These are phyloP conservation scores for Engraulis encrasicolus DNA, from an alignment of 2,113 vertebrate species.

Conservation along the genomic window DNA sequence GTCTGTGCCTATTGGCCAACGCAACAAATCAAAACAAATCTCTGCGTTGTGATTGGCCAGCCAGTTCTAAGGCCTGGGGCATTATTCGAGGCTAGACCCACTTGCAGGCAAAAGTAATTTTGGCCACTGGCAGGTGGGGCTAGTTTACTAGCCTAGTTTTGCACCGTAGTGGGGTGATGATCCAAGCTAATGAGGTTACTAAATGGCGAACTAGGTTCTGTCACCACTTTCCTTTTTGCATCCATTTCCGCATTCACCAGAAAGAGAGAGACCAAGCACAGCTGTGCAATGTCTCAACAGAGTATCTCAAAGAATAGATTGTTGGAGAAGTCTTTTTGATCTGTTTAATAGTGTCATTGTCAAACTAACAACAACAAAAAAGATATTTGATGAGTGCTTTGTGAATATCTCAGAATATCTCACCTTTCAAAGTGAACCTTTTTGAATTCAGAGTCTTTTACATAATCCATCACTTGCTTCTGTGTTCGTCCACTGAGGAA, in stretches of 20 bases:
- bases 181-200: background rate
- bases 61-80: no score
- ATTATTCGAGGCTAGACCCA: no score
- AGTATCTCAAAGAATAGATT: background rate
- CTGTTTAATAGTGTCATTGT: background rate
- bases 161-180: background rate
- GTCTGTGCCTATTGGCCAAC: no score
- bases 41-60: no score
- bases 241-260: background rate
- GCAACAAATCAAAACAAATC: no score
- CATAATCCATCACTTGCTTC: constrained; percentile 94
- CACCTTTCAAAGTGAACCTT: constrained; percentile 95
- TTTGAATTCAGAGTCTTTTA: constrained; percentile 92
- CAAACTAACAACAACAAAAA: no score
- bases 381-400: background rate
- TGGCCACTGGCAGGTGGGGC: no score
- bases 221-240: background rate
- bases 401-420: constrained; percentile 45
- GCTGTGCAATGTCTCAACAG: background rate
- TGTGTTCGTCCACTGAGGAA: constrained; percentile 88
- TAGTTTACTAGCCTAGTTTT: no score
- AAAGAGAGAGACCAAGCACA: background rate
- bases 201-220: background rate
- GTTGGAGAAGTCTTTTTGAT: background rate
- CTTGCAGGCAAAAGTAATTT: no score